These are phyloP conservation scores for Boloria euphrosyne DNA, from an alignment of 2,888 invertebrate species.

Conservation along the genomic window DNA sequence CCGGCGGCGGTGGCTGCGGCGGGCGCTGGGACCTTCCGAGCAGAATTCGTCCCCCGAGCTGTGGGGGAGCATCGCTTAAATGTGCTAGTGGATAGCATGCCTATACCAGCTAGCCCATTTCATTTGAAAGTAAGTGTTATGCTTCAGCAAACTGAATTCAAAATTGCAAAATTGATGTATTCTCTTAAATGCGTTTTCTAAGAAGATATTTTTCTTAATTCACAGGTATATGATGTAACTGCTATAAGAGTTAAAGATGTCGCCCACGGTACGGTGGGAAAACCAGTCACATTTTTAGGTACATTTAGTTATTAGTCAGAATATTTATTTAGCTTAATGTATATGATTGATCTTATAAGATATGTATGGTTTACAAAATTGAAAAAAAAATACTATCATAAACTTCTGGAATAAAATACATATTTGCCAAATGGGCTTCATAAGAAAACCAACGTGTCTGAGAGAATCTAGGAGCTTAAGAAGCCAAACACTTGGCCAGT, in stretches of 20 bases:
- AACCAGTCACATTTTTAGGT: conserved; percentile 95
- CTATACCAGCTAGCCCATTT: conserved; percentile 96
- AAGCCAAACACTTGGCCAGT: too few relatives aligned
- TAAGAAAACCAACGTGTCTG: too few relatives aligned
- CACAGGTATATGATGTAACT: conserved; percentile 93
- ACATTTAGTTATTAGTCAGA: conserved; percentile 42
- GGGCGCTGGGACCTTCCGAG: conserved; percentile 90
- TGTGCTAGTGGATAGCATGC: conserved; percentile 90
- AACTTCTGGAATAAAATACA: too few relatives aligned
- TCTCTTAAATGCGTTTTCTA: too few relatives aligned
- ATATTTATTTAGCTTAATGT: too few relatives aligned
- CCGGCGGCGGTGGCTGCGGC: conserved; percentile 94
- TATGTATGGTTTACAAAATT: too few relatives aligned
- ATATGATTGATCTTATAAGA: too few relatives aligned
- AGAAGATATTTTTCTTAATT: conserved; percentile 12
- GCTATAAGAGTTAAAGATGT: conserved; percentile 97
- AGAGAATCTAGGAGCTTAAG: too few relatives aligned
- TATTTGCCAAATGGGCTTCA: too few relatives aligned
- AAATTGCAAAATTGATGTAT: too few relatives aligned
- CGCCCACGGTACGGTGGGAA: conserved; percentile 92
- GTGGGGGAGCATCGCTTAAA: conserved; percentile 96
- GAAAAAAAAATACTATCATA: too few relatives aligned
- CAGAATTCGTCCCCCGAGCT: conserved; percentile 94
- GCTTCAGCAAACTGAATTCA: too few relatives aligned
- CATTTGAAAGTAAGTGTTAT: conserved; percentile 87